phyloP scores from a whole-genome alignment of 2,888 invertebrate species.

The Pachymerium ferrugineum region DNA sequence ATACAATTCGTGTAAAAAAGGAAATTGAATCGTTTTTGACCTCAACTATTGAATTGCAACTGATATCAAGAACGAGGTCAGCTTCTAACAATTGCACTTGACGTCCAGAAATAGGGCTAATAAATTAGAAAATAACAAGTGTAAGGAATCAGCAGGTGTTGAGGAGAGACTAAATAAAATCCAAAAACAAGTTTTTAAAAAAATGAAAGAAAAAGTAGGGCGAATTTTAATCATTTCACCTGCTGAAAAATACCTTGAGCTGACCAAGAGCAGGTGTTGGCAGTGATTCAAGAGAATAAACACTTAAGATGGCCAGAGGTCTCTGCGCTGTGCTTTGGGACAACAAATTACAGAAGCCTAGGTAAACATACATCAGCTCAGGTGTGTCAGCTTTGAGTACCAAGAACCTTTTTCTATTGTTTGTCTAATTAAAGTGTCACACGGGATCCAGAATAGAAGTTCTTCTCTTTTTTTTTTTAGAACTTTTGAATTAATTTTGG shows the following conservation, averaged over 20 bases:
- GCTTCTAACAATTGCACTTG: background rate
- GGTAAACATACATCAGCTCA: conserved; percentile 7
- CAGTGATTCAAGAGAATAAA: conserved; percentile 8
- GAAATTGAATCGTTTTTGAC: background rate
- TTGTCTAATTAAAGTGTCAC: background rate
- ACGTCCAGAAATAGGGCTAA: background rate
- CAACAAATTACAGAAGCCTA: conserved; percentile 3
- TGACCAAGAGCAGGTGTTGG: background rate
- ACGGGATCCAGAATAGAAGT: background rate
- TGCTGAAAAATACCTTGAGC: conserved; percentile 8
- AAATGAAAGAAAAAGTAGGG: background rate
- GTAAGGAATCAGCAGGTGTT: background rate
- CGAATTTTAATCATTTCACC: background rate
- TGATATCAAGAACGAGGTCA: background rate
- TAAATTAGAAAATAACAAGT: background rate
- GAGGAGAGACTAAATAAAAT: background rate
- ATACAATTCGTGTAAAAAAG: background rate
- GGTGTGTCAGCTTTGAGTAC: background rate
- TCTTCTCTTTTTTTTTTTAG: too few species aligned
- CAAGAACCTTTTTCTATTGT: background rate
- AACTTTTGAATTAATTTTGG: background rate
- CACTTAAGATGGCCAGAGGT: conserved; percentile 8
- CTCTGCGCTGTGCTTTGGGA: background rate
- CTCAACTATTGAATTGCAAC: background rate
- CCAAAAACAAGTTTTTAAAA: background rate